Base-by-base conservation (phyloP, 2,113 vertebrate species). In the Chionodraco myersi region DNA sequence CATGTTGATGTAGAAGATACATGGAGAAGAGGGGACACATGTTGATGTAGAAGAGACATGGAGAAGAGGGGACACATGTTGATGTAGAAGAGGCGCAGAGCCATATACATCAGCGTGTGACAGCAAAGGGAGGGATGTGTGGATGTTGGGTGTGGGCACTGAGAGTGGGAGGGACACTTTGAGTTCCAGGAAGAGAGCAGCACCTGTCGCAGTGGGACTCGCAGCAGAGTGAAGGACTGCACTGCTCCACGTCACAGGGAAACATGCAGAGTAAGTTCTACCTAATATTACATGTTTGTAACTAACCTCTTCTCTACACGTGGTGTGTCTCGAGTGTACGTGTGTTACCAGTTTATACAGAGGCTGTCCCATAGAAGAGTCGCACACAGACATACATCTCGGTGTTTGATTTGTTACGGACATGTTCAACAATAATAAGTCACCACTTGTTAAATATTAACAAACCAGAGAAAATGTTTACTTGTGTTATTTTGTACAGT, bases 181-280 rank as follows among this genome's bases (percentile, higher is more conserved):
- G 34, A 10, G 83, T 86, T 85, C 83, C 88, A 86, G 86, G 84
- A 88, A 91, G 88, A 80, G n/a, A 0, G 0, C n/a, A 26, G 79
- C 72, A 77, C 86, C 89, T 84, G 79, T 41, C 10, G 18, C 15
- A 53, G 57, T 23, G 14, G 21, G 52, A 66, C 23, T 83, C 80
- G 79, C 0, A 67, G 56, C 64, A 71, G 45, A 82, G 86, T 15
- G 58, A 63, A 71, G 58, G 44, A 69, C 21, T 0, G 9, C 10
- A 5, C 59, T 0, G 60, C 16, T 64, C 23, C 36, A 79, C 3
- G 13, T 47, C 72, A 67, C 57, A 72, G 45, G 36, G 36, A 72
- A 80, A 77, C 79, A 92, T 92, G 86, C 83, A 88, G 79, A 86
- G 92, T 93, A 44, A 92, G 91, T 91, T 41, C 2, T 10, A 4